Evolutionary conservation across 2,797 vertebrate genomes (phyloP), one percentile per base, ranked within the genome.

Genomic region (Enteromius viviparus): DNA sequence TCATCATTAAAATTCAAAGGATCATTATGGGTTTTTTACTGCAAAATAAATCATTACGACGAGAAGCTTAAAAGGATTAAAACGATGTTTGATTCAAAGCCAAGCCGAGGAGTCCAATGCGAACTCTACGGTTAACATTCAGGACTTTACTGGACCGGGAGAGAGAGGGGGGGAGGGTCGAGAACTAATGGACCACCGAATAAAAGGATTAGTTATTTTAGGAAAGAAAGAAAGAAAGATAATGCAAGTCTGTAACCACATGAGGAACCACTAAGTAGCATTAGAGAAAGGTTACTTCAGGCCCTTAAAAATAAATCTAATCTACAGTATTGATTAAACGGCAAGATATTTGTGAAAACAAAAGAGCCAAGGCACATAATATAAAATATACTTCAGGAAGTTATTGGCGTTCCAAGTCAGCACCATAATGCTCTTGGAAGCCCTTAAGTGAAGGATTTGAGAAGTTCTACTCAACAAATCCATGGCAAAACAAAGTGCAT

Each of bases 21-120:
- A 96, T 95, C 95, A 95, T 95, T 94, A 95, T 76, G 91, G 93
- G 94, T 86, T 86, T 88, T 70, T 66, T 94, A 94, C 93, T 94
- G 92, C 94, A 95, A 96, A 96, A 96, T 96, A 96, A 96, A 96
- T 96, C 95, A 96, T 96, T 96, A 96, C 93, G 95, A 95, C 93
- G 94, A 96, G 94, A 92, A 95, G 94, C 95, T 96, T 96, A 95
- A 95, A 94, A 94, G 95, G 95, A 96, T 96, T 96, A 96, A 95
- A 94, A 95, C 90, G 93, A 94, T 94, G 95, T 92, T 95, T 94
- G 92, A 93, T 94, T 95, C 95, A 94, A 95, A 95, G 94, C 94
- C 92, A 92, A 89, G 93, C 90, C 92, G 94, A 92, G 93, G 93
- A 95, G 93, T 94, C 93, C 93, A 91, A 90, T 92, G 89, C 74